Evolutionary conservation across 1,140 invertebrate species (phyloP).

Genomic region (Coptotermes formosanus): DNA sequence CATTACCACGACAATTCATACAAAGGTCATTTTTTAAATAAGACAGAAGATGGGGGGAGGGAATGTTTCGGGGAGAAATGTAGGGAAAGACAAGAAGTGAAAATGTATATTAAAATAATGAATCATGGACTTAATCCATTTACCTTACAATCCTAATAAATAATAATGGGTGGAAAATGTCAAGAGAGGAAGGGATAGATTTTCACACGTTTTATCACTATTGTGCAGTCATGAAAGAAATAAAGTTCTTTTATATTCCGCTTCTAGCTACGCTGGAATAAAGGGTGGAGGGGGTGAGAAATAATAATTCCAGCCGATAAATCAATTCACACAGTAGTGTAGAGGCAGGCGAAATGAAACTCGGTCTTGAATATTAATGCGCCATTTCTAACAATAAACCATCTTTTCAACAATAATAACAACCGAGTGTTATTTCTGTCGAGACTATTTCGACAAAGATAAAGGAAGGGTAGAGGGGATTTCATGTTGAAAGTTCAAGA

Average conservation of each 20-base stretch:
- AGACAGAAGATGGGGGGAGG: not conserved
- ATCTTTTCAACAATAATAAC: not conserved
- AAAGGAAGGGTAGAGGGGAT: not conserved
- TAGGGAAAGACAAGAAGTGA: not conserved
- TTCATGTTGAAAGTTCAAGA: not conserved
- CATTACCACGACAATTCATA: not conserved
- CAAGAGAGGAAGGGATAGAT: not conserved
- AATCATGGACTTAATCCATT: not conserved
- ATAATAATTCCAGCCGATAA: constrained; percentile 9
- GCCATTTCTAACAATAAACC: constrained; percentile 10
- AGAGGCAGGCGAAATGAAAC: constrained; percentile 4
- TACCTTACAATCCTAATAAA: not conserved
- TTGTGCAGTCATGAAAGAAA: not conserved
- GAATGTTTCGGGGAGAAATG: not conserved
- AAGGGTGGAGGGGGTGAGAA: not conserved
- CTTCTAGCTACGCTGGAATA: not conserved
- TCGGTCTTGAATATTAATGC: constrained; percentile 1
- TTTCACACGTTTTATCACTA: constrained; percentile 13
- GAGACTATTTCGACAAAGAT: not conserved
- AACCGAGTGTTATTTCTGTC: not conserved
- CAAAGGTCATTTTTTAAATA: constrained; percentile 1
- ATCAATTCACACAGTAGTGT: constrained; percentile 1
- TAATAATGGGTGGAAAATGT: not conserved
- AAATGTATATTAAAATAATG: constrained; percentile 15
- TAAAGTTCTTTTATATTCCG: not conserved